Evolutionary conservation across 2,888 invertebrate species (phyloP).

Genomic region (Xanthia togata): DNA sequence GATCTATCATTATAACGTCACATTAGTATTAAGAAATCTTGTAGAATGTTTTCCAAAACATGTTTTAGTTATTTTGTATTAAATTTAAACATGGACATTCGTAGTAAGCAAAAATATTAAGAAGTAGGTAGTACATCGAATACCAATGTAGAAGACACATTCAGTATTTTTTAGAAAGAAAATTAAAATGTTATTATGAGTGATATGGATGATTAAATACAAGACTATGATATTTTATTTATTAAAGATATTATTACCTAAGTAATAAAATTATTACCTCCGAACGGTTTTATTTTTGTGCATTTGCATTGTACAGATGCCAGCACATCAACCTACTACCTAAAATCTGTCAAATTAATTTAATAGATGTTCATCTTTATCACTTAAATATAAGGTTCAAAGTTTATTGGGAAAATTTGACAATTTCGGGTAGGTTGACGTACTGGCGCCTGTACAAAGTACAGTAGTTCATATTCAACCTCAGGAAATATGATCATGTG

Average conservation of each 20-base stretch:
- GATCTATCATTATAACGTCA: background rate
- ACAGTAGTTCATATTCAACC: no score
- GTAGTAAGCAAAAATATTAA: conserved; percentile 6
- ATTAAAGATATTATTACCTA: conserved; percentile 23
- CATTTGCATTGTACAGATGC: background rate
- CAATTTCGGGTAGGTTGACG: no score
- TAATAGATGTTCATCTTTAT: no score
- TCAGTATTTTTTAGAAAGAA: background rate
- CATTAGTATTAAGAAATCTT: conserved; percentile 2
- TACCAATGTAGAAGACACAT: background rate
- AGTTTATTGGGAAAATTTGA: no score
- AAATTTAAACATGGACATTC: background rate
- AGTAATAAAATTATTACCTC: conserved; percentile 41
- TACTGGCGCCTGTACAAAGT: no score
- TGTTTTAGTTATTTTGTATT: conserved; percentile 1
- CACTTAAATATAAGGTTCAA: no score
- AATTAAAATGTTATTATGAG: background rate
- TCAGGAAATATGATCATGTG: no score
- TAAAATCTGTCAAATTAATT: no score
- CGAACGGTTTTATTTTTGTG: background rate
- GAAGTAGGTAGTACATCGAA: conserved; percentile 2
- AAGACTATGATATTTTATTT: conserved; percentile 40
- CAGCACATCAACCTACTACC: no score
- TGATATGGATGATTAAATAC: conserved; percentile 4
- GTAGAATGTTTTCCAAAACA: background rate